Evolutionary conservation across 2,888 invertebrate genomes (phyloP).

Genomic region (Drosophila diplacantha): DNA sequence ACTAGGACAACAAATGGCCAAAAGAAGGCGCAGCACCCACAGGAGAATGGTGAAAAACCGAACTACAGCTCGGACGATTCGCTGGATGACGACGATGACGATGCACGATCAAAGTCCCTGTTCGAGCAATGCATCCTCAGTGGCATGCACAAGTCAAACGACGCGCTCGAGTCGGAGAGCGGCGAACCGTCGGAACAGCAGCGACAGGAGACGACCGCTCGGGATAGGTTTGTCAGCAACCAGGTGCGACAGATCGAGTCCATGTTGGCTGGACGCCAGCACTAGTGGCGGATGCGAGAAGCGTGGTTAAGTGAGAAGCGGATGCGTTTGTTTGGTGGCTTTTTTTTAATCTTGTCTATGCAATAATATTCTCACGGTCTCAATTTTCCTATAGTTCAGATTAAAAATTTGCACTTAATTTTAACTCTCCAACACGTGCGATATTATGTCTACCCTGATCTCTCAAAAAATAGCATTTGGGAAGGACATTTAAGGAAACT

Average conservation of each 20-base stretch:
- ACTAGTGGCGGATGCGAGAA: constrained; percentile 22
- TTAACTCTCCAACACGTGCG: constrained; percentile 58
- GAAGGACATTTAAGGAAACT: constrained; percentile 19
- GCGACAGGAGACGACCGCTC: constrained; percentile 30
- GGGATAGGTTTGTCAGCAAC: constrained; percentile 62
- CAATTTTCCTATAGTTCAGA: constrained; percentile 67
- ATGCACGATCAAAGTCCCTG: constrained; percentile 77
- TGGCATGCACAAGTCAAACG: constrained; percentile 82
- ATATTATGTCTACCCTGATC: constrained; percentile 31
- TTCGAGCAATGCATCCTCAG: constrained; percentile 89
- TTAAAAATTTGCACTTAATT: constrained; percentile 66
- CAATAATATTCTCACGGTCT: constrained; percentile 69
- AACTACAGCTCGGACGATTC: constrained; percentile 77
- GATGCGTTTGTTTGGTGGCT: constrained; percentile 20
- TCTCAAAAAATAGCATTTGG: constrained; percentile 31
- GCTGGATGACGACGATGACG: constrained; percentile 77
- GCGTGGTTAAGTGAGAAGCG: constrained; percentile 35
- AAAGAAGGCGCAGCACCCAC: constrained; percentile 27
- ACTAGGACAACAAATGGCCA: constrained; percentile 51
- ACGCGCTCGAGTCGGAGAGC: constrained; percentile 62
- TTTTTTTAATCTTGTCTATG: constrained; percentile 48
- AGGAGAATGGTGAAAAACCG: constrained; percentile 53
- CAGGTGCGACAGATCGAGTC: constrained; percentile 67
- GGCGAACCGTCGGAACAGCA: constrained; percentile 20
- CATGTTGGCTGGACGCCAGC: constrained; percentile 63